Percentiles rank a stretch among this genome's conserved stretches.
Conservation (phyloP, 2,888 invertebrate genomes). For the Abrostola triplasia region DNA sequence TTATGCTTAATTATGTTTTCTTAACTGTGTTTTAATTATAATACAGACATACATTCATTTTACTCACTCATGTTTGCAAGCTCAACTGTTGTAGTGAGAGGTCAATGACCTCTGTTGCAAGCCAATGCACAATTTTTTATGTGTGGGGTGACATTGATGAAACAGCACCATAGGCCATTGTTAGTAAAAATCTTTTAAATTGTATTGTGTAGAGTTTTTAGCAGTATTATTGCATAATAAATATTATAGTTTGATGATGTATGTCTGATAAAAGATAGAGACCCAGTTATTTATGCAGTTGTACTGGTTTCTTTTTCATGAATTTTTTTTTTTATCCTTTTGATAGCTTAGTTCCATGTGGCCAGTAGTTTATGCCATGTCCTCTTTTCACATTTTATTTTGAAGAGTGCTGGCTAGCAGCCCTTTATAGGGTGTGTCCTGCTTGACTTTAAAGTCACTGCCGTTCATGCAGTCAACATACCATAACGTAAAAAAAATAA, state of each 20-base stretch:
- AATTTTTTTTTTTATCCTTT: background rate
- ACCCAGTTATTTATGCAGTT: background rate
- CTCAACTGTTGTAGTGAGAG: conserved; percentile 41
- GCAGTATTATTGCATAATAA: background rate
- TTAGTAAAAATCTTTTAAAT: background rate
- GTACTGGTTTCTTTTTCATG: background rate
- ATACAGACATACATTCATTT: conserved; percentile 10
- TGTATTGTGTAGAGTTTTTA: background rate
- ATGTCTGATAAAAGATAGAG: too few species aligned
- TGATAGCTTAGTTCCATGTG: too few species aligned
- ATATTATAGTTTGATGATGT: too few species aligned
- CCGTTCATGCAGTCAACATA: too few species aligned
- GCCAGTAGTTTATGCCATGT: too few species aligned
- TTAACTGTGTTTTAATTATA: conserved; percentile 10
- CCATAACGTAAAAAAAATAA: too few species aligned
- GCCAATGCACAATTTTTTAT: conserved; percentile 32
- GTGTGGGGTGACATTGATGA: conserved; percentile 10
- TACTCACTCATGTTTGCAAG: conserved; percentile 38
- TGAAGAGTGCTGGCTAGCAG: too few species aligned
- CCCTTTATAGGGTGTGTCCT: too few species aligned
- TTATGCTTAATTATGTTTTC: conserved; percentile 1
- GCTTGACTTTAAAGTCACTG: too few species aligned
- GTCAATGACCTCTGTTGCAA: conserved; percentile 51
- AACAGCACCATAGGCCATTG: background rate
- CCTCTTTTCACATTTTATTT: too few species aligned